Percentiles rank a stretch among this genome's conserved stretches.
Evolutionary conservation across 2,113 vertebrate genomes (phyloP).

Genomic region (Monopterus albus): DNA sequence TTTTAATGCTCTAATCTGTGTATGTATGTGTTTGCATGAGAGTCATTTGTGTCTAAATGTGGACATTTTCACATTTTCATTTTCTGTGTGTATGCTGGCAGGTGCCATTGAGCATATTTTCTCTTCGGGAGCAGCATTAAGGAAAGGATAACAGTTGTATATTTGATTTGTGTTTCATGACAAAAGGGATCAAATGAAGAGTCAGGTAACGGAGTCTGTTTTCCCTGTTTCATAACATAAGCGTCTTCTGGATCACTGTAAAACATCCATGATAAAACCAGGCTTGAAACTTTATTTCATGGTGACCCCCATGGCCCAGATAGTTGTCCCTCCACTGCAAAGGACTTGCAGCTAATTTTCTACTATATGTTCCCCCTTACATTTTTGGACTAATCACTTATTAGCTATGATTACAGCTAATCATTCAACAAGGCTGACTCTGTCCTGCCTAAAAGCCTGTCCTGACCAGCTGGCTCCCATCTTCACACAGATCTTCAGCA

Average conservation of each 20-base stretch:
- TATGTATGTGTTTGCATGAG: slow-evolving; percentile 14
- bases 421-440: no score
- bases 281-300: not conserved
- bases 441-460: no score
- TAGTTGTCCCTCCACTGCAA: not conserved
- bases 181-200: slow-evolving; percentile 39
- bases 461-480: no score
- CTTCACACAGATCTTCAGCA: no score
- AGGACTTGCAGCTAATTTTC: not conserved
- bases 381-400: no score
- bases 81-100: no score
- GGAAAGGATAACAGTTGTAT: slow-evolving; percentile 31
- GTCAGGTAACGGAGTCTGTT: slow-evolving; percentile 26
- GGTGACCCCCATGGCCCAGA: not conserved
- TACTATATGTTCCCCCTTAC: no score
- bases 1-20: slow-evolving; percentile 5
- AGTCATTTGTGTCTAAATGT: slow-evolving; percentile 19
- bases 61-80: no score
- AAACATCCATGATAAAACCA: slow-evolving; percentile 14
- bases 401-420: no score
- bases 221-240: slow-evolving; percentile 13
- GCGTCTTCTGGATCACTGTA: slow-evolving; percentile 38
- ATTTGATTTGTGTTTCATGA: slow-evolving; percentile 29
- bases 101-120: no score
- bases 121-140: slow-evolving; percentile 21